A percentile compares a stretch with the other conserved stretches of the same genome.
Conservation (phyloP, 2,888 invertebrate species). For the Neria commutata region DNA sequence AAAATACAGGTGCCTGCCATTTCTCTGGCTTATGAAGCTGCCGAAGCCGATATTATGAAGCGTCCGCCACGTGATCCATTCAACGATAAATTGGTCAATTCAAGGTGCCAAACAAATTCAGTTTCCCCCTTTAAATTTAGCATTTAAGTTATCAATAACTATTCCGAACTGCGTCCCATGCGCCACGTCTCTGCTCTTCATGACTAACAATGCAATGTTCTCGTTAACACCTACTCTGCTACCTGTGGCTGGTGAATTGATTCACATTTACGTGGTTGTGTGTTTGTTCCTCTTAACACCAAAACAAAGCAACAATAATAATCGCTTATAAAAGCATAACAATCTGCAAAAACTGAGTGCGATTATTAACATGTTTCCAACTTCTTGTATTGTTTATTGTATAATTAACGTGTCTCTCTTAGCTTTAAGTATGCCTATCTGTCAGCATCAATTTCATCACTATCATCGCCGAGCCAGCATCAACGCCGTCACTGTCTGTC, state of each 20-base stretch:
- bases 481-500: neutral
- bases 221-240: no score
- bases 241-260: conserved; percentile 15
- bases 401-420: conserved; percentile 13
- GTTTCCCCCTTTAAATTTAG: no score
- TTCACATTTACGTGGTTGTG: neutral
- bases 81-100: conserved; percentile 84
- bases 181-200: no score
- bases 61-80: conserved; percentile 81
- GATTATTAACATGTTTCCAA: neutral
- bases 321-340: neutral
- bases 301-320: conserved; percentile 10
- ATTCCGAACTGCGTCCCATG: no score
- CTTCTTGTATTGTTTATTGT: no score
- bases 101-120: conserved; percentile 58
- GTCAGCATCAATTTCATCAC: neutral
- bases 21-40: conserved; percentile 85
- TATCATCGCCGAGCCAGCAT: neutral
- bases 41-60: conserved; percentile 89
- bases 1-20: conserved; percentile 78
- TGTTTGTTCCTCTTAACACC: conserved; percentile 13
- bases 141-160: no score
- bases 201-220: no score
- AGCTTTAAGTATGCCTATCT: conserved; percentile 13
- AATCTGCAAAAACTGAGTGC: neutral